A percentile compares a stretch with the other conserved stretches of the same genome.
Evolutionary conservation across 2,113 vertebrate species (phyloP).

Genomic region (Aptenodytes patagonicus): DNA sequence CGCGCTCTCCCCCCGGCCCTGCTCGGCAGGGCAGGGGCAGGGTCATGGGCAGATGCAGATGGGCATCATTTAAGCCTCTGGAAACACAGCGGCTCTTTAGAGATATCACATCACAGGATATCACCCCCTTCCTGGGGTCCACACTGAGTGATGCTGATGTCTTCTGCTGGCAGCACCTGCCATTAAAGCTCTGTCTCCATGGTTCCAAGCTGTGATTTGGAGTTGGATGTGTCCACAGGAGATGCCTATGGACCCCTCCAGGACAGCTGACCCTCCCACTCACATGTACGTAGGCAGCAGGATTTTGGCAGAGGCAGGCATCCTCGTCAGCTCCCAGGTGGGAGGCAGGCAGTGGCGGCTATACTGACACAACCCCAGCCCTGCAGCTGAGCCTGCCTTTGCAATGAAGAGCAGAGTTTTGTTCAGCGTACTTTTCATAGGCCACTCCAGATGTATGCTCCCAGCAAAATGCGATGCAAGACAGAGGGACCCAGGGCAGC

Average conservation of each 20-base stretch:
- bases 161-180: not conserved
- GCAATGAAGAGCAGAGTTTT: not conserved
- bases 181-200: not conserved
- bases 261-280: not conserved
- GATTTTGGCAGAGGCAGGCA: not conserved
- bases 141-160: not conserved
- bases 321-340: not conserved
- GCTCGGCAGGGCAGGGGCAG: not conserved
- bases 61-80: not conserved
- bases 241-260: not conserved
- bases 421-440: not conserved
- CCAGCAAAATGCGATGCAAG: not conserved
- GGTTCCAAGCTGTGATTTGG: not conserved
- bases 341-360: not conserved
- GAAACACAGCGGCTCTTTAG: not conserved
- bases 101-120: not conserved
- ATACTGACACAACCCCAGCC: not conserved
- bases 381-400: not conserved
- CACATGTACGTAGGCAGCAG: fast-evolving
- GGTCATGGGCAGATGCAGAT: not conserved
- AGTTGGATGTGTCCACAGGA: not conserved
- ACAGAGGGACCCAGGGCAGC: not conserved
- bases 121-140: not conserved
- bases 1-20: fast-evolving
- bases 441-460: not conserved